These are phyloP conservation scores for Drosophila siamana DNA, from an alignment of 2,888 invertebrate species.

Conservation along the genomic window DNA sequence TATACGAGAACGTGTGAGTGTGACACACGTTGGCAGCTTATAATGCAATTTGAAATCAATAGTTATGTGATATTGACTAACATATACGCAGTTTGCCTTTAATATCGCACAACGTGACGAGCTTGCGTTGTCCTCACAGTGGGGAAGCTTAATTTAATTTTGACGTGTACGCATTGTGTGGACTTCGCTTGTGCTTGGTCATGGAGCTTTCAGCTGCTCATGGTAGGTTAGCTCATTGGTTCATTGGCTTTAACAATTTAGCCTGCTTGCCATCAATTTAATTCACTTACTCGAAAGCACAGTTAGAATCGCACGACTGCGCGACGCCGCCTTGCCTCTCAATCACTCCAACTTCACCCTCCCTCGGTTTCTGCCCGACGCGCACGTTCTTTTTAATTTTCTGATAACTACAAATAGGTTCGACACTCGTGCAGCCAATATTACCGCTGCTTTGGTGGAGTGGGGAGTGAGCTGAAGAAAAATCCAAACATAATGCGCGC, in stretches of 20 bases:
- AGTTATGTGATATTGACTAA: slow-evolving; percentile 39
- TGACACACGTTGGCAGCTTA: slow-evolving; percentile 31
- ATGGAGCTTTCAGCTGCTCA: slow-evolving; percentile 5
- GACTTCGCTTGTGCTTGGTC: slow-evolving; percentile 4
- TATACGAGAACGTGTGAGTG: background rate
- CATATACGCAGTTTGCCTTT: background rate
- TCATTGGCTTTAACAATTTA: slow-evolving; percentile 48
- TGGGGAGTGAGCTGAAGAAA: slow-evolving; percentile 10
- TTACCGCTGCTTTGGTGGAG: slow-evolving; percentile 65
- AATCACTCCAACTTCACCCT: slow-evolving; percentile 15
- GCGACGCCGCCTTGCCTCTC: slow-evolving; percentile 39
- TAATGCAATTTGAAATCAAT: slow-evolving; percentile 60
- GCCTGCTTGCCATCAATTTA: slow-evolving; percentile 64
- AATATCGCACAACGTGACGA: slow-evolving; percentile 39
- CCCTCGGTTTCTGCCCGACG: slow-evolving; percentile 11
- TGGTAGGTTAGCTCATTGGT: slow-evolving; percentile 18
- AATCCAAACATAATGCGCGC: slow-evolving; percentile 63
- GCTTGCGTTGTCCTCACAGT: no score
- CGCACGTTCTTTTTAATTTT: slow-evolving; percentile 77
- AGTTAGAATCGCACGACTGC: slow-evolving; percentile 75
- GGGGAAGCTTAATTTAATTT: background rate
- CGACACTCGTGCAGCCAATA: slow-evolving; percentile 79
- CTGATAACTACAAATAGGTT: slow-evolving; percentile 82
- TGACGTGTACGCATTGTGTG: slow-evolving; percentile 6
- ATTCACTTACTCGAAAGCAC: slow-evolving; percentile 70